These are phyloP conservation scores for Gracilinanus agilis DNA, from an alignment of 2,113 vertebrate species.

Conservation along the genomic window DNA sequence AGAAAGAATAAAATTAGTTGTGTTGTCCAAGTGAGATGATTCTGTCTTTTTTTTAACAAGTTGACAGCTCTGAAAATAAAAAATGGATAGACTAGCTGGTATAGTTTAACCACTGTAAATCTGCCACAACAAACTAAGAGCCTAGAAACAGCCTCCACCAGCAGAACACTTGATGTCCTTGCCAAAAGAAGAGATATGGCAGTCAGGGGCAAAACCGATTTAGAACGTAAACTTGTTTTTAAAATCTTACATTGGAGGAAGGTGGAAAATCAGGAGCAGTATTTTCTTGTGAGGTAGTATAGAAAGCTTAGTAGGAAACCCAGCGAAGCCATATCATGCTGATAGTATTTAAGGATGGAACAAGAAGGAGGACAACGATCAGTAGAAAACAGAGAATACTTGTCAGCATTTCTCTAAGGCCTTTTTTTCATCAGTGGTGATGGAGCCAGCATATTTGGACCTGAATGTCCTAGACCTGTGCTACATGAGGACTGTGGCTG, in stretches of 20 bases:
- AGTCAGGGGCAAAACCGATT: neutral
- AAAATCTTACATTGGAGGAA: neutral
- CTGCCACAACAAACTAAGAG: neutral
- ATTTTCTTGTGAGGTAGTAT: neutral
- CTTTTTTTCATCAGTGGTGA: neutral
- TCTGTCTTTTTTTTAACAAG: neutral
- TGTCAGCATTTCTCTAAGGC: neutral
- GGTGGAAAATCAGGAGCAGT: neutral
- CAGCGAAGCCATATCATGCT: neutral
- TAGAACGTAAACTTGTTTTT: neutral
- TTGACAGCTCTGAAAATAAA: neutral
- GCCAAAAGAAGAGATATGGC: neutral
- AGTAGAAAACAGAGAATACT: neutral
- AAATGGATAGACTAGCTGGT: neutral
- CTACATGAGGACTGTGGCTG: neutral
- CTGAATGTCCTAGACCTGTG: neutral
- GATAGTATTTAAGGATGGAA: neutral
- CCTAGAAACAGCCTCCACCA: neutral
- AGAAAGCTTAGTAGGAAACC: neutral
- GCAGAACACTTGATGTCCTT: neutral
- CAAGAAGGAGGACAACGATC: neutral
- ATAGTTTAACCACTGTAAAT: neutral
- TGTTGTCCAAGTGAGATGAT: neutral
- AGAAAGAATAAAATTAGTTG: neutral
- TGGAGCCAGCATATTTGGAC: neutral